Conservation (phyloP, 2,888 invertebrate species). For the Ypsolopha sequella region DNA sequence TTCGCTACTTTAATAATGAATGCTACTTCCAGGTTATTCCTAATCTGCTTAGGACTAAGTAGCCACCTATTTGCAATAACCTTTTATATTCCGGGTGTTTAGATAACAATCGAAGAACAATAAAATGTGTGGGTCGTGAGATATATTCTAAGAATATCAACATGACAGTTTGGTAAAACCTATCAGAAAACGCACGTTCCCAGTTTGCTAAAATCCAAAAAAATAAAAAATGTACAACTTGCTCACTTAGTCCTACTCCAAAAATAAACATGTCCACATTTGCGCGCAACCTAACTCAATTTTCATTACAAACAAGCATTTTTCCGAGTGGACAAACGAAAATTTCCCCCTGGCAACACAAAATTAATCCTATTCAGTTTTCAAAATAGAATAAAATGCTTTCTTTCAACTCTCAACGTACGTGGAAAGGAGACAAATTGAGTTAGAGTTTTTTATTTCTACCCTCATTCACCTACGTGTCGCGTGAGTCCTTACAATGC, state of each 20-base stretch:
- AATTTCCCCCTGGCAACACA: not conserved
- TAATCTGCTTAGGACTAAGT: too few relatives aligned
- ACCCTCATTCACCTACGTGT: not conserved
- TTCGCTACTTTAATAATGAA: not conserved
- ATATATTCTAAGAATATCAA: too few relatives aligned
- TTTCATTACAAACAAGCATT: conserved; percentile 29
- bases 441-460: not conserved
- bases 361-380: conserved; percentile 4
- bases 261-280: not conserved
- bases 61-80: too few relatives aligned
- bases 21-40: not conserved
- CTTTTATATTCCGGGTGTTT: too few relatives aligned
- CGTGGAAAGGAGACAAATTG: not conserved
- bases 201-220: too few relatives aligned
- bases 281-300: conserved; percentile 20
- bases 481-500: not conserved
- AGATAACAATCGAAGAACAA: too few relatives aligned
- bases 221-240: too few relatives aligned
- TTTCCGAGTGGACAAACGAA: not conserved
- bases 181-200: too few relatives aligned
- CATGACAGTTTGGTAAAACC: too few relatives aligned
- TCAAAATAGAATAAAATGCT: conserved; percentile 2
- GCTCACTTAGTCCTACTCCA: too few relatives aligned
- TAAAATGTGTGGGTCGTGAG: too few relatives aligned
- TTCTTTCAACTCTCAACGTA: not conserved